These are phyloP conservation scores for Halcyon malimbica DNA, from an alignment of 2,113 vertebrate genomes.

Conservation along the genomic window DNA sequence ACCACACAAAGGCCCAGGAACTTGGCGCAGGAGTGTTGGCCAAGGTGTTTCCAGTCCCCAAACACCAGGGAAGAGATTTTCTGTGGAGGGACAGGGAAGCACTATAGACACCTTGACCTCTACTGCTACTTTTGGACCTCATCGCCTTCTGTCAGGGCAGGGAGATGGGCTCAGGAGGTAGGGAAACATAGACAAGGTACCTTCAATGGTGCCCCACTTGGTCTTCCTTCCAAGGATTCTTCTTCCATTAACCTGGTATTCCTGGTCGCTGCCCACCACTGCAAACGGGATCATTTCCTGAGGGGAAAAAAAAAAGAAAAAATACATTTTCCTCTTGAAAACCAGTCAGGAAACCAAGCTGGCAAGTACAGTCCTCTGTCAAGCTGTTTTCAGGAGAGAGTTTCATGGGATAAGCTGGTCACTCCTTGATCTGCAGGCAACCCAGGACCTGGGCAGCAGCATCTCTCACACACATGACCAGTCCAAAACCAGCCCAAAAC, in stretches of 20 bases:
- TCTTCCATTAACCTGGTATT: constrained; percentile 97
- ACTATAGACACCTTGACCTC: neutral
- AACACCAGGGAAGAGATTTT: neutral
- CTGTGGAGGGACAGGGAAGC: neutral
- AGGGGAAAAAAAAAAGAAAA: neutral
- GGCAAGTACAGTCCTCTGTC: fast-evolving
- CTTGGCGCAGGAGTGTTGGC: fast-evolving
- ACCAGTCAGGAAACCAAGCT: neutral
- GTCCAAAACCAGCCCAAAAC: neutral
- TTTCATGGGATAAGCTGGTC: neutral
- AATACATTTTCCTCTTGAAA: neutral
- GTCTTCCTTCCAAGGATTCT: constrained; percentile 95
- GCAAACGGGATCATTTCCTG: constrained; percentile 99
- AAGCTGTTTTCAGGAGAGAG: neutral
- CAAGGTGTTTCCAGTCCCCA: neutral
- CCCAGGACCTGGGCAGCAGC: neutral
- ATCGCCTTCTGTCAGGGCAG: neutral
- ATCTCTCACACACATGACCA: fast-evolving
- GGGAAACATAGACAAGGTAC: constrained; percentile 68
- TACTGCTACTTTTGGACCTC: neutral
- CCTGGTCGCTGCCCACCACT: constrained; percentile 97
- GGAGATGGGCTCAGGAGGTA: neutral
- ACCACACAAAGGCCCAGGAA: neutral
- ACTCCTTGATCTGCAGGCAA: neutral
- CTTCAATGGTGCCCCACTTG: constrained; percentile 98